phyloP scores from a whole-genome alignment of 2,113 vertebrate genomes.

The Aleadryas rufinucha region DNA sequence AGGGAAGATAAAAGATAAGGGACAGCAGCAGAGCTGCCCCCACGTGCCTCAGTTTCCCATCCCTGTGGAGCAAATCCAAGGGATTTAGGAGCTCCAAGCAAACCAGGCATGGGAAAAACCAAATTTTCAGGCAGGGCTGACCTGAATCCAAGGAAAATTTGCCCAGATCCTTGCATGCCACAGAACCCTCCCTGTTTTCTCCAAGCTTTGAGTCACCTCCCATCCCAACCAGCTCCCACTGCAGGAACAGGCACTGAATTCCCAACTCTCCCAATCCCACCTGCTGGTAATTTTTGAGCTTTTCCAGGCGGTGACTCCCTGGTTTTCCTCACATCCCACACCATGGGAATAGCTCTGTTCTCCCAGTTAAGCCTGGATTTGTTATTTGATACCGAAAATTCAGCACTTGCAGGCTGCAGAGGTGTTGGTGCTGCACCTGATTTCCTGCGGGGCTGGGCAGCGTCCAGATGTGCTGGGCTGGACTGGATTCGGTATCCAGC shows the following conservation, averaged over 20 bases:
- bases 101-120: background rate
- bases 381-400: rapidly evolving
- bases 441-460: background rate
- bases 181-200: background rate
- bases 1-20: background rate
- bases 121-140: background rate
- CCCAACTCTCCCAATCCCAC: background rate
- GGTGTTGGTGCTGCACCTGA: background rate
- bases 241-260: rapidly evolving
- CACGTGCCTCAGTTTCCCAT: constrained; percentile 1
- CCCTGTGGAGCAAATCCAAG: rapidly evolving
- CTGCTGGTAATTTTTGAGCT: background rate
- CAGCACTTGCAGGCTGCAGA: rapidly evolving
- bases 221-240: background rate
- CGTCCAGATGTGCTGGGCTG: background rate
- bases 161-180: background rate
- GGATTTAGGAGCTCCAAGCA: background rate
- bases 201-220: background rate
- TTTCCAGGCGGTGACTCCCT: background rate
- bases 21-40: background rate
- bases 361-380: rapidly evolving
- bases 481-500: background rate
- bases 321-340: background rate
- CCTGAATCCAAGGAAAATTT: background rate
- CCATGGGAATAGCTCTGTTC: rapidly evolving